Percentiles rank a stretch among this genome's conserved stretches.
These are phyloP conservation scores for Nothobranchius furzeri DNA, from an alignment of 2,113 vertebrate species.

Conservation along the genomic window DNA sequence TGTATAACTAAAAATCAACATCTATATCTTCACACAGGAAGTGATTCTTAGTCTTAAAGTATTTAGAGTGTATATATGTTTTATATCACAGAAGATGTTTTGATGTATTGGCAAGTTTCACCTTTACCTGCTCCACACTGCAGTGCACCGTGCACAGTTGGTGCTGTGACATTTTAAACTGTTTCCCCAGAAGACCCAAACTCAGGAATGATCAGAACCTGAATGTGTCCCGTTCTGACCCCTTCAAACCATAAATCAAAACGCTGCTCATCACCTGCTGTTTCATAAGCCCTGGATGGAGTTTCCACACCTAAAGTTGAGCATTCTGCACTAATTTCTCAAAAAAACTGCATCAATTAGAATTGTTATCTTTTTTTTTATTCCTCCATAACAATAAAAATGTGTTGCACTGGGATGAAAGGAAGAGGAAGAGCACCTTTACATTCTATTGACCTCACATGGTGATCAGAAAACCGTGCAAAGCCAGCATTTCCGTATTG, in stretches of 20 bases:
- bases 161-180: conserved; percentile 21
- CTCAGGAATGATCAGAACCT: background rate
- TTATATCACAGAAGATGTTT: background rate
- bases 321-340: background rate
- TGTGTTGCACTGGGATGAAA: background rate
- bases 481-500: background rate
- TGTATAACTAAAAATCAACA: too few relatives aligned
- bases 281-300: conserved; percentile 1
- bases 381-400: background rate
- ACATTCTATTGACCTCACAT: background rate
- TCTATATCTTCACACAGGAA: too few relatives aligned
- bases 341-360: background rate
- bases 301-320: background rate
- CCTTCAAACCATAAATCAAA: conserved; percentile 7
- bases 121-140: background rate
- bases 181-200: conserved; percentile 18
- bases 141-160: background rate
- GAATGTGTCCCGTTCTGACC: background rate
- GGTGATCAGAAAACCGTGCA: background rate
- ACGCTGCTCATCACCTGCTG: conserved; percentile 2
- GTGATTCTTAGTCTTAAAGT: background rate
- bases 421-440: background rate
- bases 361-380: background rate
- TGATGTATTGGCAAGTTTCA: conserved; percentile 24
- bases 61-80: background rate